Evolutionary conservation across 2,888 invertebrate genomes (phyloP).

Genomic region (Hermaeophaga mercurialis): DNA sequence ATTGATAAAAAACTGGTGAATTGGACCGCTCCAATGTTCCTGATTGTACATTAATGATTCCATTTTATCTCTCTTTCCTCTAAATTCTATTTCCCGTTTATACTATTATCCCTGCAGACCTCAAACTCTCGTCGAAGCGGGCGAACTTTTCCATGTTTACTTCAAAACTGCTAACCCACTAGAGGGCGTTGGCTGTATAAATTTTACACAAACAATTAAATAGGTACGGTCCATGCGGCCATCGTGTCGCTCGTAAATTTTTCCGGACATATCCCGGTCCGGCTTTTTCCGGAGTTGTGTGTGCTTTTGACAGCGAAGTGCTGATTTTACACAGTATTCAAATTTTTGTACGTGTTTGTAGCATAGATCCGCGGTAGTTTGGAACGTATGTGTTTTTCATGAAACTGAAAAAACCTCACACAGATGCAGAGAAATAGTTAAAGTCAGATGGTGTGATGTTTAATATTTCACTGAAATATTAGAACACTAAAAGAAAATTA

Average conservation of each 20-base stretch:
- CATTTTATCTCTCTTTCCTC: too few relatives aligned
- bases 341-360: slow-evolving; percentile 20
- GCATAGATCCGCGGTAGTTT: neutral
- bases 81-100: too few relatives aligned
- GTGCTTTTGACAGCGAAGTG: slow-evolving; percentile 23
- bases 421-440: too few relatives aligned
- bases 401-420: neutral
- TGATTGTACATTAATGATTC: too few relatives aligned
- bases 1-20: too few relatives aligned
- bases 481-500: too few relatives aligned
- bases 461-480: too few relatives aligned
- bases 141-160: slow-evolving; percentile 3
- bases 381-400: neutral
- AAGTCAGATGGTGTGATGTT: too few relatives aligned
- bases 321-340: slow-evolving; percentile 25
- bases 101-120: too few relatives aligned
- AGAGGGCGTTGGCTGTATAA: slow-evolving; percentile 21
- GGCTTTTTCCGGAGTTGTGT: slow-evolving; percentile 24
- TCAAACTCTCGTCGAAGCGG: neutral
- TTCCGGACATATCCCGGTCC: slow-evolving; percentile 24
- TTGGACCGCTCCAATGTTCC: too few relatives aligned
- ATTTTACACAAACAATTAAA: slow-evolving; percentile 31
- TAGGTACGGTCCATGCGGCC: slow-evolving; percentile 16
- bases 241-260: slow-evolving; percentile 21
- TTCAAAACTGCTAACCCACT: slow-evolving; percentile 2